Evolutionary conservation across 2,797 vertebrate genomes (phyloP).

Genomic region (Arctocebus calabarensis): DNA sequence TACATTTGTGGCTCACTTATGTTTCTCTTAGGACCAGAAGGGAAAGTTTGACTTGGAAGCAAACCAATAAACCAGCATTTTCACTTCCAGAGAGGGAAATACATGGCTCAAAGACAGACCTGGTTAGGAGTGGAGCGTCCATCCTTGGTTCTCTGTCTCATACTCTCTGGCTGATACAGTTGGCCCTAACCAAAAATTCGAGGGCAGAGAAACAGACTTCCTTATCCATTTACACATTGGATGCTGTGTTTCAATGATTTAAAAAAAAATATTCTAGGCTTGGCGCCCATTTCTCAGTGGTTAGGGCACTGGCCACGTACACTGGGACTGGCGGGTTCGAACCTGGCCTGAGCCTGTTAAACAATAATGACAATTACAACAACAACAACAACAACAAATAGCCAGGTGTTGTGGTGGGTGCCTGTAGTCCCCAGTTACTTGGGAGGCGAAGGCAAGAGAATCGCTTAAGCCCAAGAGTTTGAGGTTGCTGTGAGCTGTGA

Average conservation of each 20-base stretch:
- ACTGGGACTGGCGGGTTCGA: no score
- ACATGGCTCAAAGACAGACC: neutral
- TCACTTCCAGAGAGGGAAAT: neutral
- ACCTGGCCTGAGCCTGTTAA: no score
- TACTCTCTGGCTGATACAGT: neutral
- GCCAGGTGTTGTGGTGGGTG: no score
- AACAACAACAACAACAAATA: no score
- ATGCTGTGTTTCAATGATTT: neutral
- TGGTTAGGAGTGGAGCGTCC: neutral
- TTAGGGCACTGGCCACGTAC: no score
- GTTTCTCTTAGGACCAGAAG: neutral
- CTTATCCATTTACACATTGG: neutral
- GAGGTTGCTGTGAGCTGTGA: no score
- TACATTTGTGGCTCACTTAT: neutral
- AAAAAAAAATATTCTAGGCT: neutral
- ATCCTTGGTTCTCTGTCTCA: constrained; percentile 20
- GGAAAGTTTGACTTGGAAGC: neutral
- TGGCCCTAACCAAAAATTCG: neutral
- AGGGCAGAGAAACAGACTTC: neutral
- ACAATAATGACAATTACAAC: no score
- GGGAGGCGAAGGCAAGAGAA: no score
- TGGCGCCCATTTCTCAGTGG: no score
- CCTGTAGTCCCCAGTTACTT: no score
- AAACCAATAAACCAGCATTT: neutral
- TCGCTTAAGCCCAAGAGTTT: no score